Conservation (phyloP, 1,140 invertebrate species). For the Monomorium pharaonis region DNA sequence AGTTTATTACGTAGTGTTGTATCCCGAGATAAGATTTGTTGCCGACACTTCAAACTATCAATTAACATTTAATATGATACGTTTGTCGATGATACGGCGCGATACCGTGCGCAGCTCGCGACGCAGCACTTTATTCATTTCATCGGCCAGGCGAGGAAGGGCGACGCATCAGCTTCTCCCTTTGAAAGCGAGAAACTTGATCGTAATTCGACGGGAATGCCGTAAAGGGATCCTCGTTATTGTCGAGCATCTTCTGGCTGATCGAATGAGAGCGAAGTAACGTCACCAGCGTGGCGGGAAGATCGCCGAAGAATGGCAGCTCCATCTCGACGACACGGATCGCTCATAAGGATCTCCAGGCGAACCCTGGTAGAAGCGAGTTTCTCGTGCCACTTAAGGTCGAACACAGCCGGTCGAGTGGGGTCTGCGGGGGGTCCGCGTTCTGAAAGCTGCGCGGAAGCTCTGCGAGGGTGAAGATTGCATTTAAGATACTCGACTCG, state of each 20-base stretch:
- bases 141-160: constrained; percentile 21
- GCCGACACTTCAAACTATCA: constrained; percentile 41
- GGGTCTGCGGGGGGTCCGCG: constrained; percentile 36
- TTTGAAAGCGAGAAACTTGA: constrained; percentile 63
- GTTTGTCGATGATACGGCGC: constrained; percentile 16
- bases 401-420: constrained; percentile 36
- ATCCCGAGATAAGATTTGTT: constrained; percentile 48
- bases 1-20: neutral
- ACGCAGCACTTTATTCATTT: constrained; percentile 55
- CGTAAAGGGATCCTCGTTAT: constrained; percentile 66
- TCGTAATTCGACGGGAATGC: constrained; percentile 56
- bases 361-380: constrained; percentile 38
- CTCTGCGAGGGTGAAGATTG: constrained; percentile 60
- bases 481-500: constrained; percentile 62
- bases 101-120: constrained; percentile 24
- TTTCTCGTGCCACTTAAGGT: constrained; percentile 62
- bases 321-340: constrained; percentile 59
- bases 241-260: constrained; percentile 49
- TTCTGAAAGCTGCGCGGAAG: constrained; percentile 50
- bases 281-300: constrained; percentile 58
- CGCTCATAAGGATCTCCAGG: constrained; percentile 45
- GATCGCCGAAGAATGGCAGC: constrained; percentile 57
- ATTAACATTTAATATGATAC: constrained; percentile 56
- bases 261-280: constrained; percentile 68
- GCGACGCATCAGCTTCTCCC: constrained; percentile 10